Conservation (phyloP, 2,797 vertebrate genomes). For the Oryzias sinensis region DNA sequence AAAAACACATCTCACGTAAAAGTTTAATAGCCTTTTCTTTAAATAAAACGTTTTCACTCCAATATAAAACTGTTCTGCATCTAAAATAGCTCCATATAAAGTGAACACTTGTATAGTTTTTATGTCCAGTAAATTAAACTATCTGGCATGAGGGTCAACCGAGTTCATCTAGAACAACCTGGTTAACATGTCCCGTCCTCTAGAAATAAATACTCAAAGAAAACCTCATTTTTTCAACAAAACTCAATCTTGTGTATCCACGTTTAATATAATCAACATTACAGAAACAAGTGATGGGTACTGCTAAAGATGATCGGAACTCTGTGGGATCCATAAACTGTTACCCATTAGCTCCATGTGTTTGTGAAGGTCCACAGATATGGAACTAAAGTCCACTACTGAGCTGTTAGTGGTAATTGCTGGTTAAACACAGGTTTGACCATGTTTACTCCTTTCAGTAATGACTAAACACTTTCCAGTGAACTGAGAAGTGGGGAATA, state of each 20-base stretch:
- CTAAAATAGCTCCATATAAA: neutral
- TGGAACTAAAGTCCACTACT: conserved; percentile 12
- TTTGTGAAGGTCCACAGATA: conserved; percentile 14
- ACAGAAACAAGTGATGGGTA: conserved; percentile 9
- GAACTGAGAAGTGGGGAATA: neutral
- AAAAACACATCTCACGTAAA: neutral
- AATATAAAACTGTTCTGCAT: neutral
- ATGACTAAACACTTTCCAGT: conserved; percentile 17
- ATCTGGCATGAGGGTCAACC: neutral
- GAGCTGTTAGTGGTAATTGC: conserved; percentile 12
- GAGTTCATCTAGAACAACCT: neutral
- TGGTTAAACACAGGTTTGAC: conserved; percentile 19
- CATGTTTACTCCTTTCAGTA: conserved; percentile 9
- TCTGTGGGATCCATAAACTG: conserved; percentile 21
- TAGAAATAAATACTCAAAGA: neutral
- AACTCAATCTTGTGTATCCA: neutral
- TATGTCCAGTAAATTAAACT: neutral
- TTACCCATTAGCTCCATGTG: conserved; percentile 21
- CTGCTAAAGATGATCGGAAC: conserved; percentile 15
- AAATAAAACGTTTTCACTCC: neutral
- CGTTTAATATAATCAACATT: conserved; percentile 2
- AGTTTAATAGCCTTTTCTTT: neutral
- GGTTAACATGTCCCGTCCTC: neutral
- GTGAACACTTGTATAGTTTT: neutral
- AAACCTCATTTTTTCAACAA: neutral